Evolutionary conservation across 2,888 invertebrate genomes (phyloP).

Genomic region (Thelaira solivaga): DNA sequence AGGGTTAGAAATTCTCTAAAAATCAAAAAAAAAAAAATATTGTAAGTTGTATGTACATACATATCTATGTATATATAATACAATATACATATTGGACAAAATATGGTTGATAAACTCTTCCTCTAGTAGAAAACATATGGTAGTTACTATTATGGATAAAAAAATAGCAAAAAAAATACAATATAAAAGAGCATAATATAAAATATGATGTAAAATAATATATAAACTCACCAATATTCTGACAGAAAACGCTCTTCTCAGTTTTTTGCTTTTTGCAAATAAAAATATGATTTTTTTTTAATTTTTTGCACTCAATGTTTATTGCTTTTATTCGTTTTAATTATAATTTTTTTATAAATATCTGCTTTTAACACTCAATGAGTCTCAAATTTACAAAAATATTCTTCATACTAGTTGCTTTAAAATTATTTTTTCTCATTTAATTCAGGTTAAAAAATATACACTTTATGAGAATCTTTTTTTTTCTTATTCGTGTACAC

Average conservation of each 20-base stretch:
- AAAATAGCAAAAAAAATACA: background rate
- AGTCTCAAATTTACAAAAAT: conserved; percentile 30
- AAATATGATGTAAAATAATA: background rate
- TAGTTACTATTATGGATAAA: conserved; percentile 17
- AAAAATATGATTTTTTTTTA: background rate
- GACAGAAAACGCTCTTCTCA: conserved; percentile 13
- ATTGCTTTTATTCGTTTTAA: background rate
- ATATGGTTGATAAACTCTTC: conserved; percentile 20
- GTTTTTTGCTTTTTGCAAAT: conserved; percentile 9
- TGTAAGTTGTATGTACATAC: too few species aligned
- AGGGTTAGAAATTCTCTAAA: too few species aligned
- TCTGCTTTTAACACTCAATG: conserved; percentile 25
- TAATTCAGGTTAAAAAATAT: conserved; percentile 11
- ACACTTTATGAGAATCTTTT: conserved; percentile 3
- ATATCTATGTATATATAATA: too few species aligned
- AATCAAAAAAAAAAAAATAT: too few species aligned
- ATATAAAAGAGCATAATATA: background rate
- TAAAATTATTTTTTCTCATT: conserved; percentile 18
- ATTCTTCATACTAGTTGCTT: conserved; percentile 13
- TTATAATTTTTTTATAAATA: background rate
- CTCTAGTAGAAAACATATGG: conserved; percentile 38
- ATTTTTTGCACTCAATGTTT: conserved; percentile 47
- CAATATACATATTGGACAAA: conserved; percentile 13
- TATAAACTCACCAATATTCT: conserved; percentile 45
- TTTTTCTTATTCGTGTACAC: conserved; percentile 11